Evolutionary conservation across 1,140 invertebrate species (phyloP), one percentile per base, ranked within the genome.

Genomic region (Dreissena polymorpha): DNA sequence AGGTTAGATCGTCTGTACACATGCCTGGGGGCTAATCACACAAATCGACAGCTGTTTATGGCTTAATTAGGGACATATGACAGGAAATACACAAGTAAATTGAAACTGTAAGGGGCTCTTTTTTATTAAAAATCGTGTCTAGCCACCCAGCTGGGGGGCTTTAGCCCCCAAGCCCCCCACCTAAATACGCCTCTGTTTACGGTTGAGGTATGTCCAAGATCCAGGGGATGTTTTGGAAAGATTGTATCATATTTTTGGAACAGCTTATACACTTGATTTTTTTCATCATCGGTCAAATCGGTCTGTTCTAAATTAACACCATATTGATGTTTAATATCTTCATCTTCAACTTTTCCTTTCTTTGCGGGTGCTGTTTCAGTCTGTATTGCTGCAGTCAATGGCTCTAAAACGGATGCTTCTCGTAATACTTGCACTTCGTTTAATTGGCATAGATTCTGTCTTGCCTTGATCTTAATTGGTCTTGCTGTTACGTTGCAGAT

Each of bases 161-260:
- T n/a, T n/a, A n/a, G n/a, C n/a, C n/a, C n/a, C n/a, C n/a, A n/a
- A n/a, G n/a, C n/a, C n/a, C n/a, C n/a, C n/a, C n/a, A n/a, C n/a
- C n/a, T n/a, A n/a, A n/a, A n/a, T n/a, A n/a, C n/a, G n/a, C n/a
- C n/a, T n/a, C n/a, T n/a, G n/a, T n/a, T n/a, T 63, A 75, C 21
- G 39, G 29, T 16, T 7, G 14, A 14, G 25, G 72, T 75, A n/a
- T 39, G 39, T 13, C 72, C 72, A 50, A 75, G 23, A 63, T 75
- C 72, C 12, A 16, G 13, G 10, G 57, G 7, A 12, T 25, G 18
- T 50, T 60, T 63, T 0, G 72, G 57, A 63, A 75, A 75, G 16
- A 75, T 75, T 12, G 12, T 12, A 12, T n/a, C 25, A 53, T 23
- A 75, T 29, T 75, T 75, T 16, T 75, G 25, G 64, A 75, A 63